A percentile compares a stretch with the other conserved stretches of the same genome.
Conservation (phyloP, 2,888 invertebrate genomes). For the Rhorus exstirpatorius region DNA sequence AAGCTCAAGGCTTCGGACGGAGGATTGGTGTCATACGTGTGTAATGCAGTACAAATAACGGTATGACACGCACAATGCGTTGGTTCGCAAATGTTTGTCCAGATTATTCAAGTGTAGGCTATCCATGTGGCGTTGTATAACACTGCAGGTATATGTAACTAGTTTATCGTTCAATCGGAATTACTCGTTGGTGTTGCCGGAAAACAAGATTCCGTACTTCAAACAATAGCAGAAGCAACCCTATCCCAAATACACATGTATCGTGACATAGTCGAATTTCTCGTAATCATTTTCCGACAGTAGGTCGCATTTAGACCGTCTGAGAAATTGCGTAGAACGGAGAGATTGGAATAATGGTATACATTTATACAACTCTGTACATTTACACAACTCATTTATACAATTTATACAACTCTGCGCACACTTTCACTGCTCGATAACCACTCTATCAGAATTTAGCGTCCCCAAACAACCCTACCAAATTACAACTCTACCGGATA, state of each 20-base stretch:
- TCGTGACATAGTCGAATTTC: not conserved
- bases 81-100: conserved; percentile 65
- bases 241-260: conserved; percentile 4
- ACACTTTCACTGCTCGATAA: too few species aligned
- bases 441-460: too few species aligned
- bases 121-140: conserved; percentile 13
- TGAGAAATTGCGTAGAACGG: not conserved
- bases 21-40: conserved; percentile 16
- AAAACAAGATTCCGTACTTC: conserved; percentile 31
- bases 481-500: too few species aligned
- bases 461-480: too few species aligned
- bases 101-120: conserved; percentile 20
- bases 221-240: conserved; percentile 39
- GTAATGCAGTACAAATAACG: conserved; percentile 63
- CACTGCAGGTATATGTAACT: conserved; percentile 13
- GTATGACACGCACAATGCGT: conserved; percentile 55
- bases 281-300: not conserved
- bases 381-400: too few species aligned
- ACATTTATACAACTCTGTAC: too few species aligned
- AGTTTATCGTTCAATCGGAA: conserved; percentile 17
- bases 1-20: conserved; percentile 15
- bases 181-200: conserved; percentile 35
- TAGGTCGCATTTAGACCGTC: not conserved
- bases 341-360: not conserved
- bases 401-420: too few species aligned